Conservation (phyloP, 2,888 invertebrate species). For the Tanypteryx hageni region DNA sequence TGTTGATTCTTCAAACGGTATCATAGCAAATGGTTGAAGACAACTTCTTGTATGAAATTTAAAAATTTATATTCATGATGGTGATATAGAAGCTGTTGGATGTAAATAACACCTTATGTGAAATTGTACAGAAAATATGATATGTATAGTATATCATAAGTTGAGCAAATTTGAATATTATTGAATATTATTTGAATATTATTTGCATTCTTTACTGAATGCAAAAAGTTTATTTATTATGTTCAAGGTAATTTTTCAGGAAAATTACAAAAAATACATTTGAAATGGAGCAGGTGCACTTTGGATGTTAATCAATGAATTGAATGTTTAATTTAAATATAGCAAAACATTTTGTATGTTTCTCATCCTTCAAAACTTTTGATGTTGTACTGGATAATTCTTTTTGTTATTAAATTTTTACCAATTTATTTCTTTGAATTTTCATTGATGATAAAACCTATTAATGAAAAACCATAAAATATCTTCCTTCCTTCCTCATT, state of each 20-base stretch:
- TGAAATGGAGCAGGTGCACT: not conserved
- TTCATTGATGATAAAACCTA: not conserved
- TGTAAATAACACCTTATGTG: slow-evolving; percentile 44
- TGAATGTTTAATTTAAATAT: not conserved
- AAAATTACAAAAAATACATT: not conserved
- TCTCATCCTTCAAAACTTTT: not conserved
- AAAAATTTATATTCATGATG: not conserved
- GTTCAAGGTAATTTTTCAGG: not conserved
- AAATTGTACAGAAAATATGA: slow-evolving; percentile 35
- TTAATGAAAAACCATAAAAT: not conserved
- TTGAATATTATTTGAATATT: slow-evolving; percentile 5
- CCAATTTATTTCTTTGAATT: not conserved
- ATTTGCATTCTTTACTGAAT: slow-evolving; percentile 16
- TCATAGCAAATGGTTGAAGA: not conserved
- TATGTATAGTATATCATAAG: not conserved
- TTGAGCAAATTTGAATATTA: not conserved
- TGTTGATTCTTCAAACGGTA: too few relatives aligned
- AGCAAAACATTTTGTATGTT: not conserved
- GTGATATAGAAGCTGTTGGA: not conserved
- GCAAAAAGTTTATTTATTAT: slow-evolving; percentile 50
- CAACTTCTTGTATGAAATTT: not conserved
- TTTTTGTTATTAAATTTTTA: slow-evolving; percentile 24
- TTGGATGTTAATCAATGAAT: not conserved
- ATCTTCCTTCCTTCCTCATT: not conserved
- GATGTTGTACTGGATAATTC: not conserved